Percentiles rank a stretch among this genome's conserved stretches.
Evolutionary conservation across 1,140 invertebrate species (phyloP).

Genomic region (Chymomyza costata): DNA sequence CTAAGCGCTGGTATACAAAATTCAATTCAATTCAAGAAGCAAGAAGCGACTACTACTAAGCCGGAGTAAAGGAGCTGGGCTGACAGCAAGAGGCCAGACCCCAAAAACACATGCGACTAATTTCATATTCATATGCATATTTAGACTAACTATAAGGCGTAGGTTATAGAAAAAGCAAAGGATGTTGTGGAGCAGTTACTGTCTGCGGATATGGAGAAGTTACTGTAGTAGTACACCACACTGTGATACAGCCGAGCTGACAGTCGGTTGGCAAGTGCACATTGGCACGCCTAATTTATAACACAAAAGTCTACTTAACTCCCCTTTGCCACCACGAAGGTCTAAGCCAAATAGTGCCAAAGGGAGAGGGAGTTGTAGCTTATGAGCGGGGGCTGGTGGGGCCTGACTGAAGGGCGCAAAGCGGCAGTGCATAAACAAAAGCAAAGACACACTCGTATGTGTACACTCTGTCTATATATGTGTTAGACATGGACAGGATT

Average conservation of each 20-base stretch:
- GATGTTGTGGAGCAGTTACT: no score
- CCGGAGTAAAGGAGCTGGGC: constrained; percentile 6
- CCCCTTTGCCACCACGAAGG: constrained; percentile 29
- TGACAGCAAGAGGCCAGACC: background rate
- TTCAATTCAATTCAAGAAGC: constrained; percentile 53
- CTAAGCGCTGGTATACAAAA: constrained; percentile 54
- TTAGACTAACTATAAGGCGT: constrained; percentile 51
- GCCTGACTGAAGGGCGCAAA: background rate
- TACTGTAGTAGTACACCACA: no score
- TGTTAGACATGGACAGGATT: constrained; percentile 45
- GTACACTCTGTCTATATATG: constrained; percentile 14
- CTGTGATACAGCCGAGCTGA: no score
- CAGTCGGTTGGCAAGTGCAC: constrained; percentile 41
- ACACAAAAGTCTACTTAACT: constrained; percentile 67
- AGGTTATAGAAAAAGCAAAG: background rate
- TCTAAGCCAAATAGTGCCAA: no score
- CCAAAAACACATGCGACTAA: constrained; percentile 59
- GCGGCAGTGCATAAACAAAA: constrained; percentile 61
- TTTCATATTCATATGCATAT: constrained; percentile 70
- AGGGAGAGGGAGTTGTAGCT: no score
- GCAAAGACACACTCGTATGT: constrained; percentile 10
- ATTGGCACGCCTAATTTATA: constrained; percentile 64
- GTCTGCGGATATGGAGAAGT: no score
- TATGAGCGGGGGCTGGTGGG: no score
- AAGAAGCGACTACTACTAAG: no score